Evolutionary conservation across 2,888 invertebrate genomes (phyloP).

Genomic region (Drosophila nr. medialis): DNA sequence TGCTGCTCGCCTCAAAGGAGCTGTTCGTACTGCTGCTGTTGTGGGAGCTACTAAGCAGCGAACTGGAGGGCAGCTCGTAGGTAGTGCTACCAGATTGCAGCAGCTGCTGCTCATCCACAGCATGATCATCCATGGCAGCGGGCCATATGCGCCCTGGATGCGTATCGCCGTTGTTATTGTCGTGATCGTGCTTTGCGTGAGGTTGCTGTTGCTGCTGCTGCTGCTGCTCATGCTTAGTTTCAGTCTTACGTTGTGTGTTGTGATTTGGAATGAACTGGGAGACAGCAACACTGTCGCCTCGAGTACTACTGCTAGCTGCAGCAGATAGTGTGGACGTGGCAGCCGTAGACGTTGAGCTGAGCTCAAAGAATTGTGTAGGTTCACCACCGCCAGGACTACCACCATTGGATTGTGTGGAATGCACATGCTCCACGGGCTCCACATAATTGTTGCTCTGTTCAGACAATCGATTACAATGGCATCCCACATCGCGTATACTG

Average conservation of each 20-base stretch:
- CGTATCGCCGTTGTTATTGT: slow-evolving; percentile 8
- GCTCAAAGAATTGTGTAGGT: slow-evolving; percentile 63
- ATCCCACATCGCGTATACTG: slow-evolving; percentile 31
- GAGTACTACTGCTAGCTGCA: slow-evolving; percentile 22
- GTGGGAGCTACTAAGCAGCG: slow-evolving; percentile 51
- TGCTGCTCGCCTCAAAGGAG: slow-evolving; percentile 56
- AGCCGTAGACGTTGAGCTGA: slow-evolving; percentile 62
- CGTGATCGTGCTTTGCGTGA: not conserved
- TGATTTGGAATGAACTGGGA: slow-evolving; percentile 60
- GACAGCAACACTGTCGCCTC: slow-evolving; percentile 9
- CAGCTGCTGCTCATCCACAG: slow-evolving; percentile 59
- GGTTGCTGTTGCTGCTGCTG: slow-evolving; percentile 13
- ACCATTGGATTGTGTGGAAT: slow-evolving; percentile 61
- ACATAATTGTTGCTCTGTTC: slow-evolving; percentile 14
- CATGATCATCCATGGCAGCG: slow-evolving; percentile 68
- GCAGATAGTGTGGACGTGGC: slow-evolving; percentile 36
- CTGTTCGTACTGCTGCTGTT: slow-evolving; percentile 60
- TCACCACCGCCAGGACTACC: slow-evolving; percentile 20
- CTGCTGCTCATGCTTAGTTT: slow-evolving; percentile 25
- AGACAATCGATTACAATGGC: slow-evolving; percentile 38
- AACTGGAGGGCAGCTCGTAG: slow-evolving; percentile 65
- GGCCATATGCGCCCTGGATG: slow-evolving; percentile 52
- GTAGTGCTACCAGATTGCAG: slow-evolving; percentile 20
- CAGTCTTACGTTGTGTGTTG: slow-evolving; percentile 56
- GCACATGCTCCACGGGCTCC: slow-evolving; percentile 45